These are phyloP conservation scores for Fulmarus glacialis DNA, from an alignment of 2,113 vertebrate genomes.

Conservation along the genomic window DNA sequence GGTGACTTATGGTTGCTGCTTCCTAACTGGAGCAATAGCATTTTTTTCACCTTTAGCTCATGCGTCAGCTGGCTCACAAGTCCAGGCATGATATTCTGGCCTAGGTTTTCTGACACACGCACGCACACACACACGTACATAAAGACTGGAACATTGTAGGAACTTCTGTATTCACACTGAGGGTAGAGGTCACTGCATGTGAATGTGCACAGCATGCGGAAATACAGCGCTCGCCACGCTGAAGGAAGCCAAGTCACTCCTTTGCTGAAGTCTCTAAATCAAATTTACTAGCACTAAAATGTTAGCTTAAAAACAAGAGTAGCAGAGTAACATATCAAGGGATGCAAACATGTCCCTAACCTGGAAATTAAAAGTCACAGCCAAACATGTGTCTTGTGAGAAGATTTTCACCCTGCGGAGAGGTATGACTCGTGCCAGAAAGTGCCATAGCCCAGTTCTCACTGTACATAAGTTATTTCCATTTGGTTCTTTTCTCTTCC, in stretches of 20 bases:
- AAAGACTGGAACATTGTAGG: neutral
- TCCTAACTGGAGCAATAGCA: neutral
- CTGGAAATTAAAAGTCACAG: neutral
- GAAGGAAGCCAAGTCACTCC: neutral
- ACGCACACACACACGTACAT: no score
- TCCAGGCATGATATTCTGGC: neutral
- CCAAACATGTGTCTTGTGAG: neutral
- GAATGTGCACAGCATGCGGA: neutral
- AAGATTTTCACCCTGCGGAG: neutral
- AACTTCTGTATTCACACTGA: neutral
- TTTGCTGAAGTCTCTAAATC: neutral
- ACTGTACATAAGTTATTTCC: neutral
- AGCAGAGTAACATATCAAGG: neutral
- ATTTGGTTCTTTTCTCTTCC: neutral
- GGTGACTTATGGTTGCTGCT: conserved; percentile 38
- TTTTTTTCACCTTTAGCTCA: conserved; percentile 6
- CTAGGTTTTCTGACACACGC: neutral
- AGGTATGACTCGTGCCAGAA: neutral
- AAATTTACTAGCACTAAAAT: neutral
- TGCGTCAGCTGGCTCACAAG: neutral
- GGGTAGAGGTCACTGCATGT: neutral
- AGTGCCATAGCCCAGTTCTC: neutral
- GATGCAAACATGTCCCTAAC: neutral
- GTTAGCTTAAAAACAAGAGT: neutral
- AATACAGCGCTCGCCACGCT: neutral